Base-by-base conservation (phyloP, 2,888 invertebrate species). In the Hofmannophila pseudospretella region DNA sequence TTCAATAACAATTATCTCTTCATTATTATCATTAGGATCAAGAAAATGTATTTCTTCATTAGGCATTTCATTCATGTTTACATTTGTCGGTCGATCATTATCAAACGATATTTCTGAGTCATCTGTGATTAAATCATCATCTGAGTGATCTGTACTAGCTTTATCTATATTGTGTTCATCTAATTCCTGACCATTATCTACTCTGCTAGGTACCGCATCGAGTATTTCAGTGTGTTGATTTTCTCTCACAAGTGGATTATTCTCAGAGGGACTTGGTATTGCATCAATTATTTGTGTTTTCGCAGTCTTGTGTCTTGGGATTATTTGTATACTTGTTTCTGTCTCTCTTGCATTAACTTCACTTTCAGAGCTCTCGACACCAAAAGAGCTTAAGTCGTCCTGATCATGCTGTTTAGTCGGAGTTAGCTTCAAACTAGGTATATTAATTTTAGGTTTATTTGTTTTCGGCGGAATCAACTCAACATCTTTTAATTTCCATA, bases 401-500 rank as follows among this genome's bases (percentile, higher is more conserved):
- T 25, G 22, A n/a, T 14, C n/a, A n/a, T n/a, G 23, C n/a, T n/a
- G 4, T n/a, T n/a, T n/a, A n/a, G 23, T n/a, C 3, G 23, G 23
- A n/a, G n/a, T 5, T n/a, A 12, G 13, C n/a, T 38, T 39, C 2
- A 47, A 34, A 13, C n/a, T 30, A 1, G 47, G 42, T 14, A 42
- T 34, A 5, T 9, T 34, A 2, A 37, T 4, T 35, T 39, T 45
- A 9, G 35, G 0, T 29, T 34, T 41, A 4, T 25, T 41, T 12
- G 34, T 7, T 23, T 39, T 36, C 8, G 35, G 41, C 12, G 55
- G 42, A 31, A 69, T 23, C 8, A 69, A 12, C 43, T 66, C 60
- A 4, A 73, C 68, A 22, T 77, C 75, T 48, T 54, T 68, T 29
- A 77, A 48, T 30, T 76, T 75, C 2, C 69, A 40, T 25, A 72